Base-by-base conservation (phyloP, 2,888 invertebrate species). In the Cheiracanthium punctorium region DNA sequence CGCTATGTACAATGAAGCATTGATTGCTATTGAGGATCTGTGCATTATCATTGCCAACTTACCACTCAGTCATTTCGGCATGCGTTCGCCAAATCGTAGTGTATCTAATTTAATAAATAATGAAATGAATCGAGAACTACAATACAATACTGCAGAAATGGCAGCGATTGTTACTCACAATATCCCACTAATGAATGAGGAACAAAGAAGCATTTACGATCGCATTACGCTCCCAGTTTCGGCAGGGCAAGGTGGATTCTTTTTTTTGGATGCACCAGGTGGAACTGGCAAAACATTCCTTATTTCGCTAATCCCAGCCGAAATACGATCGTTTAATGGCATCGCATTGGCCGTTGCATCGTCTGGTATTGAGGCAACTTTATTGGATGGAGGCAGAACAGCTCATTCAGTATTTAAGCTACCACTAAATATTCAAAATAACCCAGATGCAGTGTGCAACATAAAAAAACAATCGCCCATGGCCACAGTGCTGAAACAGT, bases 261-360 rank as follows among this genome's bases (percentile, higher is more conserved):
- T 71, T 67, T 30, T 67, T 32, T 24, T 30, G 14, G 91, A 92
- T 90, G 91, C 90, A 65, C 90, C 91, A 28, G 91, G 91, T 17
- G 91, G 92, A 17, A 92, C 91, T 64, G 92, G 92, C 8, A 92
- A 92, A 90, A 92, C 91, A n/a, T 92, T 91, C 87, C 80, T 92
- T 0, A 91, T 92, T 65, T 90, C 90, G 41, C 81, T 91, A 37
- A 80, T 92, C 33, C 88, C 92, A 12, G 91, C 91, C 14, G 82
- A 89, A 74, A 90, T 92, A 77, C 89, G 91, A 81, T 89, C 89
- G 52, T 72, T 90, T 86, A 89, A 90, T 87, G 80, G 89, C 10
- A 91, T 91, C 72, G 91, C 91, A 14, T 71, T 92, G 43, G 91
- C 91, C 14, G 87, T 92, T 28, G 92, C 92, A 76, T 67, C 76